Percentiles rank a stretch among this genome's conserved stretches.
Conservation (phyloP, 2,888 invertebrate species). For the Choristoneura rosaceana region DNA sequence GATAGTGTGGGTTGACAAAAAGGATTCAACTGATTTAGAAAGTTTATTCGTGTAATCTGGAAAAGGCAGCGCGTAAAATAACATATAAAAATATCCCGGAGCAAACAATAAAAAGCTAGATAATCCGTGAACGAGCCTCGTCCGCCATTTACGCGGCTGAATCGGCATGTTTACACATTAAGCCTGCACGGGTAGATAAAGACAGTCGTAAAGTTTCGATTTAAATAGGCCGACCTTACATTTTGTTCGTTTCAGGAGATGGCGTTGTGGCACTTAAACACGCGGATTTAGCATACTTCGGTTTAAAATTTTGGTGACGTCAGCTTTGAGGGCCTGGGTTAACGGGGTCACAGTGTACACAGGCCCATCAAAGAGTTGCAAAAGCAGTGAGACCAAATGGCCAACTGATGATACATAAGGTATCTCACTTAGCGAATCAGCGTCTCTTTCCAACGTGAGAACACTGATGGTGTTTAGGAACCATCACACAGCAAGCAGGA, state of each 20-base stretch:
- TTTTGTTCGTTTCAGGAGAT: slow-evolving; percentile 59
- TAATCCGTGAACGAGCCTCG: slow-evolving; percentile 57
- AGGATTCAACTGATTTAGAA: slow-evolving; percentile 21
- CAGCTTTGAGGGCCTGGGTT: too few species aligned
- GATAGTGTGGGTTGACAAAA: slow-evolving; percentile 30
- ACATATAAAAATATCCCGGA: slow-evolving; percentile 50
- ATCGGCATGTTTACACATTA: slow-evolving; percentile 64
- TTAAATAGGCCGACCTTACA: slow-evolving; percentile 67
- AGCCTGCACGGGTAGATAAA: slow-evolving; percentile 64
- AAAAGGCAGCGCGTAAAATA: slow-evolving; percentile 41
- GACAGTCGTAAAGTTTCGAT: slow-evolving; percentile 72
- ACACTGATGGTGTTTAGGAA: too few species aligned
- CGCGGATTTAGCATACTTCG: slow-evolving; percentile 41
- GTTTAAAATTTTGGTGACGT: too few species aligned
- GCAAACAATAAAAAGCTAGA: slow-evolving; percentile 65
- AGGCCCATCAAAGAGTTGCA: too few species aligned
- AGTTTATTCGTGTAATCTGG: slow-evolving; percentile 30
- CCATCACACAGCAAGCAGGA: too few species aligned
- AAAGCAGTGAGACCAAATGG: too few species aligned
- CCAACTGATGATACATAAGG: too few species aligned
- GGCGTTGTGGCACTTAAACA: slow-evolving; percentile 50
- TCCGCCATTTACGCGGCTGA: slow-evolving; percentile 56
- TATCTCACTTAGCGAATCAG: too few species aligned
- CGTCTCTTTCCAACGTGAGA: too few species aligned
- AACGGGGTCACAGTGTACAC: too few species aligned